Conservation (phyloP, 1,140 invertebrate genomes). For the Bombus vancouverensis region DNA sequence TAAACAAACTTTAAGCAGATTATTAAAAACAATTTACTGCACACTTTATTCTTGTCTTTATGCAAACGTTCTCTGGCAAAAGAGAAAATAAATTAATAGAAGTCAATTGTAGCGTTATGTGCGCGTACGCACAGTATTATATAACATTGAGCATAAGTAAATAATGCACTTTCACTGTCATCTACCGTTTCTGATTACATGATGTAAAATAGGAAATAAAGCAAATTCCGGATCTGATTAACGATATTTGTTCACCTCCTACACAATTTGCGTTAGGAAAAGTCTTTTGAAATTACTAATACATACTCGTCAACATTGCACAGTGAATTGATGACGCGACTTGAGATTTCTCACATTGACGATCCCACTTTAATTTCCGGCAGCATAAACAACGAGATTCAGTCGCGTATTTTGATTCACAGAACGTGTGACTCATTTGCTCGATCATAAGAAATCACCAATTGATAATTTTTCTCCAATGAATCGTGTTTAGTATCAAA, state of each 20-base stretch:
- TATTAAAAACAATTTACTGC: neutral
- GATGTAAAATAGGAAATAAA: constrained; percentile 17
- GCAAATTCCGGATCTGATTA: constrained; percentile 37
- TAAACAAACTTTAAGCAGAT: neutral
- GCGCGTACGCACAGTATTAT: neutral
- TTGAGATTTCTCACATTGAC: neutral
- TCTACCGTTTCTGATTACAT: constrained; percentile 38
- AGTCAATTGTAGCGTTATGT: neutral
- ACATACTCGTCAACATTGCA: neutral
- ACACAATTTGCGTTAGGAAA: neutral
- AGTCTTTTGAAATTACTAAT: neutral
- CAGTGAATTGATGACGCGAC: neutral
- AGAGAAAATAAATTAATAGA: neutral
- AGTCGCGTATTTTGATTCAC: neutral
- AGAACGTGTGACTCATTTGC: constrained; percentile 21
- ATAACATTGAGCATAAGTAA: constrained; percentile 32
- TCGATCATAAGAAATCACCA: constrained; percentile 3
- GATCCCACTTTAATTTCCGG: neutral
- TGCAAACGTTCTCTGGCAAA: neutral
- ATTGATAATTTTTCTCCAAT: neutral
- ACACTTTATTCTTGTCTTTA: neutral
- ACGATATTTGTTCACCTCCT: neutral
- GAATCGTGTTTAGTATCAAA: neutral
- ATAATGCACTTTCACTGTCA: constrained; percentile 50
- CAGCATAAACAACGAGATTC: neutral